These are phyloP conservation scores for Ashinkailepas kermadecensis DNA, from an alignment of 2,888 invertebrate species.

Conservation along the genomic window DNA sequence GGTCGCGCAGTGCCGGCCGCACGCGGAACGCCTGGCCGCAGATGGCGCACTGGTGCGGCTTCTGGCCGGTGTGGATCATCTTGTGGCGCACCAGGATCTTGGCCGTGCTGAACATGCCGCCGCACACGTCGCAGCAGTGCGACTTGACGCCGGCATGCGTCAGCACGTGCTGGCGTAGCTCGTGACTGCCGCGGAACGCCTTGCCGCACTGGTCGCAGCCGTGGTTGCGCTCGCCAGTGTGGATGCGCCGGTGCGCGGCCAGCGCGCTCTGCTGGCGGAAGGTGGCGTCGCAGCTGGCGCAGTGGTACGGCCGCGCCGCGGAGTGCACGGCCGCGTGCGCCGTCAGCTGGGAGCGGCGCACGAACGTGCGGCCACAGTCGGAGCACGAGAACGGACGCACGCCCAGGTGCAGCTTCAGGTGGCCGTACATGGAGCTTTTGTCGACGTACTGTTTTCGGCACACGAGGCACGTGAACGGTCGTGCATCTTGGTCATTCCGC, in stretches of 20 bases:
- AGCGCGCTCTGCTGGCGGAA: background rate
- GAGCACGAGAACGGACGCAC: background rate
- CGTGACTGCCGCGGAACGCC: background rate
- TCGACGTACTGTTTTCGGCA: background rate
- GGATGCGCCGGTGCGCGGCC: background rate
- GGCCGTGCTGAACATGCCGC: slow-evolving; percentile 16
- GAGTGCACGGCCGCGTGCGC: background rate
- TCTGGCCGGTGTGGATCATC: background rate
- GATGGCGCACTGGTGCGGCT: slow-evolving; percentile 17
- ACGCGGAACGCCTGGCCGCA: slow-evolving; percentile 1
- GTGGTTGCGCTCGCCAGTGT: background rate
- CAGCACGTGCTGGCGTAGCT: slow-evolving; percentile 4
- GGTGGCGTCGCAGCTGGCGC: background rate
- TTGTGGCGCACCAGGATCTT: slow-evolving; percentile 9
- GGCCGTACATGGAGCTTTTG: background rate
- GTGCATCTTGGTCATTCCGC: background rate
- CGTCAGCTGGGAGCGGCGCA: background rate
- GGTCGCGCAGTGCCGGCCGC: background rate
- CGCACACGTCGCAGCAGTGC: slow-evolving; percentile 25
- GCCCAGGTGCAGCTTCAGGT: background rate
- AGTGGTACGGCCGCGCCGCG: background rate
- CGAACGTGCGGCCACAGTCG: background rate
- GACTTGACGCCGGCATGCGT: slow-evolving; percentile 25
- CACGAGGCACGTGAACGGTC: background rate
- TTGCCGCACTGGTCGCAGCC: background rate